Percentiles rank a stretch among this genome's conserved stretches.
phyloP scores from a whole-genome alignment of 1,140 invertebrate species.

The Ostrea edulis region DNA sequence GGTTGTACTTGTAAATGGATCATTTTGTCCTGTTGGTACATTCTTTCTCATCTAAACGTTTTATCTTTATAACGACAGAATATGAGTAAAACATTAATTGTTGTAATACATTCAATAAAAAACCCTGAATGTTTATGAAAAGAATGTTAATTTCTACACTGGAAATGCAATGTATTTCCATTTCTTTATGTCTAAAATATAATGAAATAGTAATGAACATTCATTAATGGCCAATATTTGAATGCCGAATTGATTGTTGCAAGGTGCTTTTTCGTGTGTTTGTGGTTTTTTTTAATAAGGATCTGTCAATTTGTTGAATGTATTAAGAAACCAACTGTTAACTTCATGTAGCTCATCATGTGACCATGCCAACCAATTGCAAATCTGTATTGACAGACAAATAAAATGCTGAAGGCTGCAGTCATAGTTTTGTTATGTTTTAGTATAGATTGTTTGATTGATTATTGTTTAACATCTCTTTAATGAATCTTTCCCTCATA shows the following conservation, averaged over 20 bases:
- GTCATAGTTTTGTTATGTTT: not conserved
- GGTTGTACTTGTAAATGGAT: not conserved
- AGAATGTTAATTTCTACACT: not conserved
- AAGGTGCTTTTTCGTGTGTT: not conserved
- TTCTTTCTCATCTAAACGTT: not conserved
- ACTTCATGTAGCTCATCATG: not conserved
- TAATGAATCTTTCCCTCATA: too few species aligned
- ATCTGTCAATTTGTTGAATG: not conserved
- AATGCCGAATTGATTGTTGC: not conserved
- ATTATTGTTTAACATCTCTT: too few species aligned
- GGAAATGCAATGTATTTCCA: not conserved
- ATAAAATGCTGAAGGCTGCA: conserved; percentile 21
- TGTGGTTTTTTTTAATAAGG: not conserved
- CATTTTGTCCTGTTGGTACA: not conserved
- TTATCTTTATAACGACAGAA: not conserved
- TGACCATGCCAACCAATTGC: not conserved
- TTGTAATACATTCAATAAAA: not conserved
- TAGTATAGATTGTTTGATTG: not conserved
- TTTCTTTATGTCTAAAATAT: not conserved
- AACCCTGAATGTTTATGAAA: not conserved
- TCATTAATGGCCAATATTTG: too few species aligned
- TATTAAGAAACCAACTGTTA: not conserved
- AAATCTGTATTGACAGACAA: not conserved
- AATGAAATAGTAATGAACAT: too few species aligned
- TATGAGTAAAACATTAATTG: not conserved